Base-by-base conservation (phyloP, 2,797 vertebrate genomes). In the Notolabrus celidotus region DNA sequence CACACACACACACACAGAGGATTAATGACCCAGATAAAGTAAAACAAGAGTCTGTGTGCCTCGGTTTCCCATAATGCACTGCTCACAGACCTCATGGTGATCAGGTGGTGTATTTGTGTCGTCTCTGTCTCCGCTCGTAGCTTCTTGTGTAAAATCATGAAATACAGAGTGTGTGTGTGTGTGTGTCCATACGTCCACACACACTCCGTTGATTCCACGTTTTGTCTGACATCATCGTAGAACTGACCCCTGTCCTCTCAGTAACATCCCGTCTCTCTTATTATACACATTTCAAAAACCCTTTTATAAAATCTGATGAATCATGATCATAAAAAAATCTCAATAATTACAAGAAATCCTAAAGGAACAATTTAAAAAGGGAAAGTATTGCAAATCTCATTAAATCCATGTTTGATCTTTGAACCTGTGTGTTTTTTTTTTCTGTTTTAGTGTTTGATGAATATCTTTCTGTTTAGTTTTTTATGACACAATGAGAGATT, bases 11-110 rank as follows among this genome's bases (percentile, higher is more conserved):
- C 17, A 15, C 36, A 47, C 42, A 31, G 52, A 72, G 50, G 55
- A 63, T 70, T 55, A 59, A 58, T 42, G 58, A 51, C 59, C 56
- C 67, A 63, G 49, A 83, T 46, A 45, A 60, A 57, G 31, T 4
- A 39, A 61, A 70, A 70, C 54, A n/a, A n/a, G n/a, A 70, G 22
- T 15, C 20, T 20, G n/a, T 43, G 17, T 10, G 20, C 11, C 76
- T 71, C 76, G 73, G 66, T 84, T 71, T 73, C 74, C 63, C 61
- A 9, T n/a, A 71, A 71, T 75, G 72, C 45, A 46, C 5, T 14
- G 12, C 20, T 14, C 45, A 20, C 20, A 23, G 20, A 15, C 43
- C 10, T 22, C 8, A 34, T 54, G 42, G 51, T 71, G 68, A 0
- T 14, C 14, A 45, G 58, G 6, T 45, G 41, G 31, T 10, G 17